Base-by-base conservation (phyloP, 2,797 vertebrate genomes). In the Gadopsis bispinosus region DNA sequence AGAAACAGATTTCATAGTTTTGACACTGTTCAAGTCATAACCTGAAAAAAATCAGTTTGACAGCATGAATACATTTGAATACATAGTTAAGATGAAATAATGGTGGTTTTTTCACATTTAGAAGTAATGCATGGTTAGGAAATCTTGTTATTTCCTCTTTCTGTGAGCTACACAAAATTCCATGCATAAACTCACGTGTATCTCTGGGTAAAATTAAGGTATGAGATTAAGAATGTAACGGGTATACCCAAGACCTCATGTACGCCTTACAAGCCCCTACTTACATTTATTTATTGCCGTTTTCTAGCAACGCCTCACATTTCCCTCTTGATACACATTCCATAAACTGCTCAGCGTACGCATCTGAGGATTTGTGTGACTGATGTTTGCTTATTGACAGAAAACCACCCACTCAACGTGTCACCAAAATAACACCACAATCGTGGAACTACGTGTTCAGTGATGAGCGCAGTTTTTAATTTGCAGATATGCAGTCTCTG, bases 361-460 rank as follows among this genome's bases (percentile, higher is more conserved):
- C 48, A 55, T 83, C 35, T 62, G 20, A 83, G 17, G 6, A 75
- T 39, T 65, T 74, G 22, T 67, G 26, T 54, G 63, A 79, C 54
- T 58, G 60, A 77, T 80, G 29, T 87, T 86, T 45, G 66, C 16
- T 55, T 54, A 54, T 13, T 56, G 37, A 63, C 37, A 77, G 45
- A 75, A 84, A 77, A 50, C 75, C 80, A 0, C 91, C 89, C 86
- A 88, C 88, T 82, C 87, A 69, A 56, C 55, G 69, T 53, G 65
- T 55, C 83, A 86, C 81, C 73, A 87, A 89, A 91, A 90, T 91
- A 93, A 90, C 86, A 85, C n/a, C 76, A 74, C 79, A 86, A 74
- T 54, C 69, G 62, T 4, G 0, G 6, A 58, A 70, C 81, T 80
- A 20, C 14, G 12, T 70, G 73, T 37, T 84, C 71, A 73, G 68